Evolutionary conservation across 2,113 vertebrate genomes (phyloP).

Genomic region (cattle (Bos taurus)): ARS-UCD2.0 NC_037340.1:3624501-3625000

Average conservation of each 20-base stretch:
- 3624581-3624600: background rate
- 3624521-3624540: background rate
- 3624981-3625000: background rate
- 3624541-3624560: background rate
- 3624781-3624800: background rate
- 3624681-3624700: background rate
- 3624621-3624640: constrained; percentile 46
- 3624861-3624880: background rate
- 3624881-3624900: background rate
- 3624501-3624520: background rate
- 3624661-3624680: background rate
- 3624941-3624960: background rate
- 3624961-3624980: background rate
- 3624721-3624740: constrained; percentile 10
- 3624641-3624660: constrained; percentile 21
- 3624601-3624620: constrained; percentile 24
- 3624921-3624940: background rate
- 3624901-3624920: background rate
- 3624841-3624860: background rate
- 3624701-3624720: background rate
- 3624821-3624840: background rate
- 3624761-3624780: background rate
- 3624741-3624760: constrained; percentile 22
- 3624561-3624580: background rate
- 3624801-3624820: background rate